Percentiles rank a stretch among this genome's conserved stretches.
These are phyloP conservation scores for Ciconia maguari DNA, from an alignment of 2,113 vertebrate genomes.

Conservation along the genomic window DNA sequence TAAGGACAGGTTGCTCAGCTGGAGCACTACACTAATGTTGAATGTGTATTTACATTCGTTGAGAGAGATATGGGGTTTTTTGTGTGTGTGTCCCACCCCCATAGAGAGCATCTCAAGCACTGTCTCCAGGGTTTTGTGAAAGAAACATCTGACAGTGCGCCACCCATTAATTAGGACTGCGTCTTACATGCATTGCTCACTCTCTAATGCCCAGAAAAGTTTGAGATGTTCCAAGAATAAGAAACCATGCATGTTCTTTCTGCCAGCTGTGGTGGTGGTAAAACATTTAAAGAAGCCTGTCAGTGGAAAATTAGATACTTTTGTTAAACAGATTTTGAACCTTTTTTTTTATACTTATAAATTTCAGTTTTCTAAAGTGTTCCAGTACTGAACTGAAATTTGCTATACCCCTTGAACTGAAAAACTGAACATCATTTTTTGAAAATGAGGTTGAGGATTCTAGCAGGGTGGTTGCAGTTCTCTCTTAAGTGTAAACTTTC, in stretches of 20 bases:
- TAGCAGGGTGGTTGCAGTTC: not conserved
- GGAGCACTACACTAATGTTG: not conserved
- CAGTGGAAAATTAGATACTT: not conserved
- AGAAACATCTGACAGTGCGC: not conserved
- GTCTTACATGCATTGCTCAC: not conserved
- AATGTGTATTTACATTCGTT: not conserved
- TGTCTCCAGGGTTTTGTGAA: not conserved
- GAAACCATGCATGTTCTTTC: not conserved
- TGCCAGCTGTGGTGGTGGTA: not conserved
- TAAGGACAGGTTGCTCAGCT: not conserved
- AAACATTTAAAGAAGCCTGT: not conserved
- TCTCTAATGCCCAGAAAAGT: not conserved
- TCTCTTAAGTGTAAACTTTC: not conserved
- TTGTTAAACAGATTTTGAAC: not conserved
- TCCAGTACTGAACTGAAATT: not conserved
- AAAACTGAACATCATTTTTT: not conserved
- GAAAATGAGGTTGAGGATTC: not conserved
- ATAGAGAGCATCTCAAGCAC: not conserved
- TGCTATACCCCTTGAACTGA: not conserved
- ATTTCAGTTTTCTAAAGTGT: not conserved
- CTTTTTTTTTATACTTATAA: not conserved
- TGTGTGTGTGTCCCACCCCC: not conserved
- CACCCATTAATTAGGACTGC: not conserved
- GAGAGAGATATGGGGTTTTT: not conserved
- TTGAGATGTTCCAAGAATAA: not conserved